Conservation (phyloP, 2,797 vertebrate species). For the Linurgus olivaceus region DNA sequence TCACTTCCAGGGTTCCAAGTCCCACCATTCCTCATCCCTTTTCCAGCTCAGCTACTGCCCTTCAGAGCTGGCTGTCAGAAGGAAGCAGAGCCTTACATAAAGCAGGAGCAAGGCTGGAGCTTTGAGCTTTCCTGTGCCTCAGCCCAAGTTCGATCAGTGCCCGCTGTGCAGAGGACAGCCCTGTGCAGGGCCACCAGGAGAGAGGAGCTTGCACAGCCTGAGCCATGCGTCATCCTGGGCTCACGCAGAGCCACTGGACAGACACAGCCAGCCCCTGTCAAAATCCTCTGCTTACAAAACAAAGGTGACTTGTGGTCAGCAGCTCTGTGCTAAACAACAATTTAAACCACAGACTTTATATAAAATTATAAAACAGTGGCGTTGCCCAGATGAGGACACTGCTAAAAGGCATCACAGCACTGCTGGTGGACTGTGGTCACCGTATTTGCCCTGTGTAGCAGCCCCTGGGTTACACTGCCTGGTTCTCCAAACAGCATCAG, state of each 20-base stretch:
- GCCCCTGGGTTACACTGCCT: not conserved
- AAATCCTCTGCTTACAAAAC: not conserved
- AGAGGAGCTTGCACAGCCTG: not conserved
- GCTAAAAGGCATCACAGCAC: not conserved
- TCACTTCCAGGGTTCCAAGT: not conserved
- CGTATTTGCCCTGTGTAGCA: not conserved
- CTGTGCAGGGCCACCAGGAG: not conserved
- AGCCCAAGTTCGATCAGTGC: fast-evolving
- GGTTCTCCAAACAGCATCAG: not conserved
- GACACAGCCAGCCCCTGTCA: not conserved
- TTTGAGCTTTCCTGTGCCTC: not conserved
- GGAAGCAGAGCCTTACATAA: not conserved
- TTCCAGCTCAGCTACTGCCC: not conserved
- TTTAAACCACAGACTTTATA: not conserved
- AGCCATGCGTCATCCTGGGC: fast-evolving
- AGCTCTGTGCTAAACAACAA: not conserved
- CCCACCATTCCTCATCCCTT: not conserved
- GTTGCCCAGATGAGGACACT: not conserved
- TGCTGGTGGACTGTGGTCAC: not conserved
- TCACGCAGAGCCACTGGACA: fast-evolving
- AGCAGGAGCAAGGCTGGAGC: not conserved
- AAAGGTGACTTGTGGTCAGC: not conserved
- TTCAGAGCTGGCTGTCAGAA: not conserved
- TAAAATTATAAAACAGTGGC: not conserved
- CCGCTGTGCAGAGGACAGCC: not conserved